phyloP scores from a whole-genome alignment of 2,888 invertebrate species.

The Acronicta alni region DNA sequence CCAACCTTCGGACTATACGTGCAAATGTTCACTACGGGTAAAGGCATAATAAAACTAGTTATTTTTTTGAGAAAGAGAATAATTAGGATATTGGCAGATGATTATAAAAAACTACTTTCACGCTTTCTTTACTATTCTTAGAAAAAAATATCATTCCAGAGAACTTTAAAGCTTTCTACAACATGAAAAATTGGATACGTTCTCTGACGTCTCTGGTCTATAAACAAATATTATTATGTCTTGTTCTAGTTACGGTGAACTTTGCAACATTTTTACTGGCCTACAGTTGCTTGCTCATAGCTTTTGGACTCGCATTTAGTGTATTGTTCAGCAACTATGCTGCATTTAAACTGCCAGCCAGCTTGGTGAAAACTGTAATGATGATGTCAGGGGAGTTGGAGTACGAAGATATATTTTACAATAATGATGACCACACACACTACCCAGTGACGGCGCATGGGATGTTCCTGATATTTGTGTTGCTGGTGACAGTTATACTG shows the following conservation, averaged over 20 bases:
- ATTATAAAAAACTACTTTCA: too few relatives aligned
- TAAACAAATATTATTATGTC: neutral
- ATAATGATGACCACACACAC: constrained; percentile 84
- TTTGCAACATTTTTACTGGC: constrained; percentile 95
- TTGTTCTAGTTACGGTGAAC: constrained; percentile 92
- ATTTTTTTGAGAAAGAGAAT: too few relatives aligned
- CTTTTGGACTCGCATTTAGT: constrained; percentile 94
- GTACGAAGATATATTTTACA: constrained; percentile 95
- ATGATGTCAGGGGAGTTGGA: constrained; percentile 97
- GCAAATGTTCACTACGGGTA: constrained; percentile 95
- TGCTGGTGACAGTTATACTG: constrained; percentile 94
- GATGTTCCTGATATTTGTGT: constrained; percentile 93
- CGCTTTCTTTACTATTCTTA: too few relatives aligned
- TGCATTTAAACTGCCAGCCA: constrained; percentile 91
- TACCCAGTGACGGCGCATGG: constrained; percentile 93
- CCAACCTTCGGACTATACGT: constrained; percentile 96
- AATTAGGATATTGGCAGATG: too few relatives aligned
- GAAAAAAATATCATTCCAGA: too few relatives aligned
- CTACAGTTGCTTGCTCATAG: constrained; percentile 94
- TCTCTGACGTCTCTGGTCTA: too few relatives aligned
- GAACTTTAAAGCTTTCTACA: neutral
- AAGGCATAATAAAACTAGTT: neutral
- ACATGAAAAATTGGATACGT: too few relatives aligned
- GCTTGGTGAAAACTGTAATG: constrained; percentile 93
- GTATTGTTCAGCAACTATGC: constrained; percentile 94